Evolutionary conservation across 53 echinoderm and acorn worm genomes (phyloP), one percentile per base, ranked within the genome.

Genomic region (Temnopleurus reevesii): DNA sequence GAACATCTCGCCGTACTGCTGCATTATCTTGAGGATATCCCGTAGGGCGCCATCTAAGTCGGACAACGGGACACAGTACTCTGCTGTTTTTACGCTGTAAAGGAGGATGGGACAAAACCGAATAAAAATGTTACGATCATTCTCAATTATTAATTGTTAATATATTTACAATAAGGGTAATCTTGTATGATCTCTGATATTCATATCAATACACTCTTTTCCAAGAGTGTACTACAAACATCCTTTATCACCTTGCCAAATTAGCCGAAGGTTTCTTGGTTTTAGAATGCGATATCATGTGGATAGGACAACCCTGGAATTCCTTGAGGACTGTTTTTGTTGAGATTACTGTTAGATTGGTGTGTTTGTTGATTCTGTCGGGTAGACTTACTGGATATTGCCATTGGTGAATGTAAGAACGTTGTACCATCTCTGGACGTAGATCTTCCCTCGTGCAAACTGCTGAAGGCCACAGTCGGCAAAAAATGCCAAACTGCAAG

Each of bases 391-490:
- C 95, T 95, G 96, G 44, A 95, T 89, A 83, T 96, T 96, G 64
- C 96, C 96, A 61, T 96, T 93, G 89, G 96, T 96, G 92, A 96
- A 96, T 46, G 95, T 96, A 55, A 96, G 91, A 0, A 96, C 96
- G 90, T 96, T 96, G 93, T 96, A 96, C 96, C 96, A 96, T 53
- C 93, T 95, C 82, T 96, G 96, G 84, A 96, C 93, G 90, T 96
- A 96, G 15, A 95, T 93, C 27, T 93, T 92, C 26, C 92, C 92
- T 43, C 95, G 76, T 26, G 93, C 91, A 83, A 97, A 97, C 61
- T 93, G 93, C 61, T 92, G 87, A 85, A 97, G 88, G 38, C 95
- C 97, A 77, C 97, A 97, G 65, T 97, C 95, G 30, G 95, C 93
- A 45, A 97, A 92, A 81, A 90, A 93, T 31, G 95, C 95, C 81